Base-by-base conservation (phyloP, 2,888 invertebrate genomes). In the Drosophila atripex region DNA sequence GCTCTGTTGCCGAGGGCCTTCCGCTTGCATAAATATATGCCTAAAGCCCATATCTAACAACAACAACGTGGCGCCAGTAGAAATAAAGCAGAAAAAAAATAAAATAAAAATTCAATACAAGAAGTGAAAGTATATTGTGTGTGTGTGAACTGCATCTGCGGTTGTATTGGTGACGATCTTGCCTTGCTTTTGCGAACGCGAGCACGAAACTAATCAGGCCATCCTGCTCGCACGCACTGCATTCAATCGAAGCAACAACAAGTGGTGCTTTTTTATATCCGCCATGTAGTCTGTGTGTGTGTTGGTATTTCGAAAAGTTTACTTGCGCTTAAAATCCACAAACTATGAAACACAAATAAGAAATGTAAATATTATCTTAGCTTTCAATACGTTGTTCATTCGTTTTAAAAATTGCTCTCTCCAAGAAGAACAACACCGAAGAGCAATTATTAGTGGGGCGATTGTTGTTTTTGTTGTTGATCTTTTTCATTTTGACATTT, bases 81-180 rank as follows among this genome's bases (percentile, higher is more conserved):
- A 86, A 80, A n/a, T n/a, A n/a, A n/a, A n/a, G n/a, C n/a, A n/a
- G n/a, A 84, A 54, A 56, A 56, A 68, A 52, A 56, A 56, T 58
- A 52, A 49, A 65, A 65, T 71, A 68, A 78, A 78, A 82, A 77
- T 77, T 75, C 59, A 87, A 85, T 85, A 79, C 80, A 86, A 88
- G 88, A 84, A 84, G 84, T 84, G 84, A 84, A 84, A 84, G 84
- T 84, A 84, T 88, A 61, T 55, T 79, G 72, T 83, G 65, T 71
- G 45, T 55, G 25, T 63, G 52, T 55, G 41, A 54, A 45, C 51
- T 51, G 45, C 46, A 46, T 54, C 43, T 52, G 21, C 47, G 14
- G 53, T 5, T 66, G 59, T 75, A 41, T 57, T 55, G 43, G 74
- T 76, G 68, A 56, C 69, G 88, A 82, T 87, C 86, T 78, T 85